Evolutionary conservation across 2,113 vertebrate genomes (phyloP).

Genomic region (Myrmophylax atrothorax): DNA sequence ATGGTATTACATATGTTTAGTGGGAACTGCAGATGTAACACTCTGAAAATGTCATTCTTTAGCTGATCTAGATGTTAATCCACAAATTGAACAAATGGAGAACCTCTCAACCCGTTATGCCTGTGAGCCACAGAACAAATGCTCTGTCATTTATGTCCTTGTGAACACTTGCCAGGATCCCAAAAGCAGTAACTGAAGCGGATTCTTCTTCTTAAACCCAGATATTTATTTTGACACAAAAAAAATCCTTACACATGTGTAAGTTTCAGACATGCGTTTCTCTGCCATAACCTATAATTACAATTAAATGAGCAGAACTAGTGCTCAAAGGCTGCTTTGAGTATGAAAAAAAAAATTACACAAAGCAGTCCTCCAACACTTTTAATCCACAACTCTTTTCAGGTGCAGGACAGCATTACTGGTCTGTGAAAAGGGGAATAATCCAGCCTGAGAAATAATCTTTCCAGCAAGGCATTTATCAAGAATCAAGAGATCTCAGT

Average conservation of each 20-base stretch:
- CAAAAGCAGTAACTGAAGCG: not conserved
- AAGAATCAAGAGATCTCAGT: not conserved
- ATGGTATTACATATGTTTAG: constrained; percentile 30
- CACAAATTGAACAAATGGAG: not conserved
- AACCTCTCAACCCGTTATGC: not conserved
- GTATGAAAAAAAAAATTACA: not conserved
- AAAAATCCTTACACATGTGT: not conserved
- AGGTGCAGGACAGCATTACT: not conserved
- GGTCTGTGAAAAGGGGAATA: not conserved
- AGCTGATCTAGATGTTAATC: not conserved
- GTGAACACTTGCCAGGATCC: accelerated
- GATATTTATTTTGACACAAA: not conserved
- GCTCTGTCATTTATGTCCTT: not conserved
- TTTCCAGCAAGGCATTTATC: not conserved
- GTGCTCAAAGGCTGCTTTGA: not conserved
- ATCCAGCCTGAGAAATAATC: not conserved
- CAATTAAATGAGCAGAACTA: not conserved
- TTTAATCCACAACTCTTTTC: not conserved
- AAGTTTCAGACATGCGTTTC: not conserved
- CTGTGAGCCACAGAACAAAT: not conserved
- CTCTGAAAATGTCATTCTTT: not conserved
- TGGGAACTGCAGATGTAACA: not conserved
- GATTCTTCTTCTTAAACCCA: not conserved
- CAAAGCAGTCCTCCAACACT: accelerated
- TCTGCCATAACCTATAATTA: not conserved